Conservation (phyloP, 1,140 invertebrate genomes). For the Heliconius melpomene region DNA sequence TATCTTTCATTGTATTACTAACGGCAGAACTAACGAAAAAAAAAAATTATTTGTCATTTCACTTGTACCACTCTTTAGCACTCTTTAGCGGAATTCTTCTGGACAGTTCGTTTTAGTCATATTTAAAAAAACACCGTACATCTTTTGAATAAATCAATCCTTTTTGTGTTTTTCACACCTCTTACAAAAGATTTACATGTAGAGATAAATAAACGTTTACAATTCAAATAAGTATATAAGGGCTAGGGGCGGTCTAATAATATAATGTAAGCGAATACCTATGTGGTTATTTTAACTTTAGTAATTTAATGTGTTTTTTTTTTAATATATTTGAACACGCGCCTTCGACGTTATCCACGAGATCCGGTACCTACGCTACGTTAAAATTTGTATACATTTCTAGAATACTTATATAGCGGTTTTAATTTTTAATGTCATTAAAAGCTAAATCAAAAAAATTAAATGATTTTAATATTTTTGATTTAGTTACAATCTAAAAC, state of each 20-base stretch:
- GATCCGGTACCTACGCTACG: too few species aligned
- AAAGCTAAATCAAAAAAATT: too few species aligned
- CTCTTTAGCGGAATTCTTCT: background rate
- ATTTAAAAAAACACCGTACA: conserved; percentile 2
- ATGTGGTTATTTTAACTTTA: too few species aligned
- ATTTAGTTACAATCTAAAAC: too few species aligned
- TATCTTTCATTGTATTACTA: too few species aligned
- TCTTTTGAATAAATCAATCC: background rate
- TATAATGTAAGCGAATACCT: background rate
- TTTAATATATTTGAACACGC: too few species aligned
- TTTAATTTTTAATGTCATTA: too few species aligned
- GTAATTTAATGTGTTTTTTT: too few species aligned
- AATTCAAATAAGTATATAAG: background rate
- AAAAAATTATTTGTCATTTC: background rate
- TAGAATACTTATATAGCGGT: too few species aligned
- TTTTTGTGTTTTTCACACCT: conserved; percentile 2
- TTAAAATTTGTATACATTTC: too few species aligned
- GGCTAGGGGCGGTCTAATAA: background rate
- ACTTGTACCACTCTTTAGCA: conserved; percentile 6
- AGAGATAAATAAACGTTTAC: background rate
- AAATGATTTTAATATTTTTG: too few species aligned
- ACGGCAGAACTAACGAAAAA: background rate
- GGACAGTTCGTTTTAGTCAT: conserved; percentile 19
- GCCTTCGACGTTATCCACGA: too few species aligned
- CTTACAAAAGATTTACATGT: conserved; percentile 2